phyloP scores from a whole-genome alignment of 2,113 vertebrate species.

The Galbula dea region DNA sequence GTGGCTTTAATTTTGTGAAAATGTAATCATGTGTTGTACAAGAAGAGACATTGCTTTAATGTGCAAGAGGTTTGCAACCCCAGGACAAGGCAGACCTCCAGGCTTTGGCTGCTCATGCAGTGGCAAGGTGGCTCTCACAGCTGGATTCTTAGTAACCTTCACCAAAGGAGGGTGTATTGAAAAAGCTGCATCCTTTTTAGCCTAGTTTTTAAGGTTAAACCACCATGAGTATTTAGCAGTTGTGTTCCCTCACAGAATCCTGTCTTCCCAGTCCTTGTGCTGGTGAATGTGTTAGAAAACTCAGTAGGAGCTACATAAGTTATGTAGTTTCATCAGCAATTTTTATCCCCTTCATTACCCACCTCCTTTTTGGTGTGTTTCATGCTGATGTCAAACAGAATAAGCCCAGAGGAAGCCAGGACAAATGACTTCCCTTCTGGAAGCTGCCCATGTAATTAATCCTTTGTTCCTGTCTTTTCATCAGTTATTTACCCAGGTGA shows the following conservation, averaged over 20 bases:
- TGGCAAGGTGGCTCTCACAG: neutral
- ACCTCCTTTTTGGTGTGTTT: neutral
- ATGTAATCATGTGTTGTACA: fast-evolving
- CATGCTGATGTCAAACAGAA: neutral
- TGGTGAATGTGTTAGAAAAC: neutral
- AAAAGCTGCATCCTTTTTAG: neutral
- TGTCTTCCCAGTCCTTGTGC: neutral
- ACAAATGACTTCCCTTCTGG: neutral
- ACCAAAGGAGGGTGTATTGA: neutral
- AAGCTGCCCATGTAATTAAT: neutral
- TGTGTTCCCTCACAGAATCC: neutral
- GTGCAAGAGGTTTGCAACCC: neutral
- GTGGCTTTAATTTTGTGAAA: neutral
- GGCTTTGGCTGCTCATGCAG: neutral
- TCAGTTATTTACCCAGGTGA: neutral
- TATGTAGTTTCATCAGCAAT: neutral
- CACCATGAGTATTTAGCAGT: neutral
- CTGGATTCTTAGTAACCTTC: neutral
- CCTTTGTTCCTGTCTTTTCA: neutral
- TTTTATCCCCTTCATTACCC: neutral
- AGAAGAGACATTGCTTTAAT: neutral
- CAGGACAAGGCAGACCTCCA: neutral
- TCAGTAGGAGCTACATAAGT: neutral
- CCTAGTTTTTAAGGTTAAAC: neutral
- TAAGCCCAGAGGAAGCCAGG: neutral